Evolutionary conservation across 1,140 invertebrate genomes (phyloP), one percentile per base, ranked within the genome.

Genomic region (Notospermus geniculatus): DNA sequence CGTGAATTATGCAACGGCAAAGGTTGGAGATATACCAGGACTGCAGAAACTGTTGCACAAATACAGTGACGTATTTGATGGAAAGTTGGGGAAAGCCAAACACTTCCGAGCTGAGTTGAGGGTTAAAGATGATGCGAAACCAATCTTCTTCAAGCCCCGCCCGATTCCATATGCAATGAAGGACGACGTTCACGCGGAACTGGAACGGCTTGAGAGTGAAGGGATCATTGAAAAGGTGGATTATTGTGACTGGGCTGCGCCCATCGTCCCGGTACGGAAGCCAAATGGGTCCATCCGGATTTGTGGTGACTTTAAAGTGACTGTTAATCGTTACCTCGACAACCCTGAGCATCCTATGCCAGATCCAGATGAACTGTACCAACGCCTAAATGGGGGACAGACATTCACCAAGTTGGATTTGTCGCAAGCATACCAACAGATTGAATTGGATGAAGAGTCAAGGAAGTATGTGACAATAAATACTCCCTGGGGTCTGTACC

Each of bases 181-280:
- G 63, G 58, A 73, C 19, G 67, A 75, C 57, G 64, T 83, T 17
- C 72, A 82, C 7, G 19, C 69, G 5, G 74, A 84, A 70, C 60
- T 83, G 11, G 65, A 74, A 9, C 63, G 67, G 28, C 60, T 83
- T 36, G 70, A 71, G 25, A 27, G 54, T 9, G 64, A 77, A 57
- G 77, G 79, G 36, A 72, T 81, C 23, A 75, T 83, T 19, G 50
- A 66, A 55, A 66, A 69, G 54, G 74, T 83, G 19, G 70, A 77
- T 54, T 62, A 65, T 60, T 77, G 74, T 19, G 76, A 83, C 41
- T 86, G 83, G 84, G 83, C 79, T 4, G 78, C 83, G 4, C 83
- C 83, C 0, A 67, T 86, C 7, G 83, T 86, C 0, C 75, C 78
- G 2, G 78, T 84, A 0, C 17, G 72, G 23, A 85, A 85, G 61